Evolutionary conservation across 2,797 vertebrate genomes (phyloP).

Genomic region (Typhlichthys eigenmanni): DNA sequence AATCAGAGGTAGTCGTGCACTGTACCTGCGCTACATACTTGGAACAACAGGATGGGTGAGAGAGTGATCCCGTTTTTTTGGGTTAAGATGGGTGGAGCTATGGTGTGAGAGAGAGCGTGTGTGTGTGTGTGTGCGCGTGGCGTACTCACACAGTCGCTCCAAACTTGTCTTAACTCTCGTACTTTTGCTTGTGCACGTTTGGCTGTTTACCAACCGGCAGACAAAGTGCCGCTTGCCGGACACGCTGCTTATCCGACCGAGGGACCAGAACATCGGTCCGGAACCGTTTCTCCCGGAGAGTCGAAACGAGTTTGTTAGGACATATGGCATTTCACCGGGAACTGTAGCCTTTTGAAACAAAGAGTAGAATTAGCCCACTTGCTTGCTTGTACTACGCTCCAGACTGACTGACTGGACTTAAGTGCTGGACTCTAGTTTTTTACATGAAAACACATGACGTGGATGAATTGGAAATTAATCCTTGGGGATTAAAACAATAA

Average conservation of each 20-base stretch:
- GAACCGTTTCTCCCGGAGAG: background rate
- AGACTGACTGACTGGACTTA: constrained; percentile 19
- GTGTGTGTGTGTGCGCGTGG: background rate
- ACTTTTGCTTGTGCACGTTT: constrained; percentile 11
- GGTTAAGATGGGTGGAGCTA: constrained; percentile 53
- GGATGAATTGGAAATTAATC: constrained; percentile 45
- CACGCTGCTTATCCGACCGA: background rate
- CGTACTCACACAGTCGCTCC: constrained; percentile 18
- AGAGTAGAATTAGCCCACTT: constrained; percentile 48
- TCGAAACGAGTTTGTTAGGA: constrained; percentile 1
- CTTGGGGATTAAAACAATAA: constrained; percentile 53
- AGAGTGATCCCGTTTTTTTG: constrained; percentile 26
- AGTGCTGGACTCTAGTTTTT: constrained; percentile 33
- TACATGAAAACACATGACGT: constrained; percentile 54
- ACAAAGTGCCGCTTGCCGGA: background rate
- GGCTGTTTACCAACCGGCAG: constrained; percentile 25
- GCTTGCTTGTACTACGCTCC: constrained; percentile 26
- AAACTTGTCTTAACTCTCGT: constrained; percentile 37
- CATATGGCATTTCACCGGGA: constrained; percentile 39
- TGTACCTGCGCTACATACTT: background rate
- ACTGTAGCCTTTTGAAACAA: constrained; percentile 70
- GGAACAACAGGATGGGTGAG: constrained; percentile 67
- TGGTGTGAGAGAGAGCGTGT: background rate
- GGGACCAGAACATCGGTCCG: constrained; percentile 2
- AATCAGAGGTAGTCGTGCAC: too few species aligned